Percentiles rank a stretch among this genome's conserved stretches.
These are phyloP conservation scores for Nowickia ferox DNA, from an alignment of 2,888 invertebrate species.

Conservation along the genomic window DNA sequence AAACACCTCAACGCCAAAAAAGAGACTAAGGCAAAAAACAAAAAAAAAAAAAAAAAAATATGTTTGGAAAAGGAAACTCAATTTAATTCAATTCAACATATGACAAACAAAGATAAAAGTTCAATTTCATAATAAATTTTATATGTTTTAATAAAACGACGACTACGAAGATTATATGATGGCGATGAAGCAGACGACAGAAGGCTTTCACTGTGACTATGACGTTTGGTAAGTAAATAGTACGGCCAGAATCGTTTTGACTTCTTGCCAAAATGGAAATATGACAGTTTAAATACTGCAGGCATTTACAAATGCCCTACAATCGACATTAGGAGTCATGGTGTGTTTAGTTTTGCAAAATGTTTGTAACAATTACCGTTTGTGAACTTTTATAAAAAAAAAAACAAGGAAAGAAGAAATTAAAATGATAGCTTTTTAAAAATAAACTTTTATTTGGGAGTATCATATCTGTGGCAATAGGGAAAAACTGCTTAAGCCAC, in stretches of 20 bases:
- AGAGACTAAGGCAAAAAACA: background rate
- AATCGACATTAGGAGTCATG: background rate
- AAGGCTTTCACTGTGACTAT: conserved; percentile 16
- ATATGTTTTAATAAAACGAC: conserved; percentile 64
- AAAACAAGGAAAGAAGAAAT: too few relatives aligned
- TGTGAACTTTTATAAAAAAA: too few relatives aligned
- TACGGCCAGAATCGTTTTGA: conserved; percentile 60
- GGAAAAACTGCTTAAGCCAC: too few relatives aligned
- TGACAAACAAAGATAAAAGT: conserved; percentile 69
- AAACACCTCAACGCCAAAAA: conserved; percentile 65
- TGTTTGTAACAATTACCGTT: background rate
- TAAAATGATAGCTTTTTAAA: too few relatives aligned
- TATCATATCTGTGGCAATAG: too few relatives aligned
- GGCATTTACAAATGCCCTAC: conserved; percentile 30
- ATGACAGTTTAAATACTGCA: conserved; percentile 67
- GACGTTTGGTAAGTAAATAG: conserved; percentile 33
- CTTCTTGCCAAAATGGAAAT: conserved; percentile 65
- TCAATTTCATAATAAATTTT: conserved; percentile 71
- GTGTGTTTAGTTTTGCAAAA: background rate
- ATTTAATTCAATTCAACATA: conserved; percentile 65
- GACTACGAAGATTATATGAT: conserved; percentile 15
- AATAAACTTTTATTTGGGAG: too few relatives aligned
- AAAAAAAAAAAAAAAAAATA: background rate
- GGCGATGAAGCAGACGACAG: conserved; percentile 25
- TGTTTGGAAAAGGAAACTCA: conserved; percentile 41